phyloP scores from a whole-genome alignment of 2,888 invertebrate genomes.

The Harmothoe impar region DNA sequence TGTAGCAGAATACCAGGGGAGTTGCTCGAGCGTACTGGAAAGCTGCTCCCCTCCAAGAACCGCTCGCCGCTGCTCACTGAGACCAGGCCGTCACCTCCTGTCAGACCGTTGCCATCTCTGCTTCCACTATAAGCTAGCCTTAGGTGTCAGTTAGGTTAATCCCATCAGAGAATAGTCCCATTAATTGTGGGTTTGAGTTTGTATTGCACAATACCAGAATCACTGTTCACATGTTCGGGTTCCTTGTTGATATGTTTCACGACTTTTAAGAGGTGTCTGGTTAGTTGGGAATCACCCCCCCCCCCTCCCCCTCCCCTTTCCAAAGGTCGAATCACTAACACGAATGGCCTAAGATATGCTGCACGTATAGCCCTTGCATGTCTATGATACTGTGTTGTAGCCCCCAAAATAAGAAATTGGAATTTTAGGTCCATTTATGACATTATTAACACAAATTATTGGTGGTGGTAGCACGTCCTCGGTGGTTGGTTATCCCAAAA shows the following conservation, averaged over 20 bases:
- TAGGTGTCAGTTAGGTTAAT: constrained; percentile 22
- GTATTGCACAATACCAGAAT: neutral
- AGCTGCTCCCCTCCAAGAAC: neutral
- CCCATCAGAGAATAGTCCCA: neutral
- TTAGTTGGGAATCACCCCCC: neutral
- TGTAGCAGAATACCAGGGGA: neutral
- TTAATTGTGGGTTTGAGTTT: neutral
- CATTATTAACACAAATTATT: no score
- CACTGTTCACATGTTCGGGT: neutral
- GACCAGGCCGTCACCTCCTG: constrained; percentile 30
- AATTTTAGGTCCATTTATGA: no score
- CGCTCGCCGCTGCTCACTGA: constrained; percentile 9
- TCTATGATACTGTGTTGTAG: no score
- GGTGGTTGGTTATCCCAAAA: no score
- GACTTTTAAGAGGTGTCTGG: neutral
- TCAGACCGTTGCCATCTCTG: neutral
- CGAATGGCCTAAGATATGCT: neutral
- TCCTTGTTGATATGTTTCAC: neutral
- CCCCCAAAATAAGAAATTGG: no score
- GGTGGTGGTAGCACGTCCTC: no score
- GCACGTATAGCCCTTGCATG: no score
- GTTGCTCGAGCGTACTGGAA: constrained; percentile 1
- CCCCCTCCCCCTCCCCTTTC: neutral
- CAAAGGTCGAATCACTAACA: neutral
- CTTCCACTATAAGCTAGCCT: neutral